Conservation (phyloP, 2,888 invertebrate genomes). For the Leptinotarsa haldemani region DNA sequence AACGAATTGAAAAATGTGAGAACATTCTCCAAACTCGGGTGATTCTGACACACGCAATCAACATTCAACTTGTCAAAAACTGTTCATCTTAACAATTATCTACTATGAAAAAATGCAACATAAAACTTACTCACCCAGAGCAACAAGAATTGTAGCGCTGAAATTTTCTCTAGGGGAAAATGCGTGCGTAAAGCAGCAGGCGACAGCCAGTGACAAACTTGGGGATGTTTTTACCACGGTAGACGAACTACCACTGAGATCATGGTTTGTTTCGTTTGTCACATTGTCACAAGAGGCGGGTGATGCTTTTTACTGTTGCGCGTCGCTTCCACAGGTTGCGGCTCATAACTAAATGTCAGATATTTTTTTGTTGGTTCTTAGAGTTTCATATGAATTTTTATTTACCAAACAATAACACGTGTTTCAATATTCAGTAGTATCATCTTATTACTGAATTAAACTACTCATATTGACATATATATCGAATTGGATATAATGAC, state of each 20-base stretch:
- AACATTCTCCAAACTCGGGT: background rate
- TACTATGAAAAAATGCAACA: background rate
- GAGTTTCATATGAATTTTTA: background rate
- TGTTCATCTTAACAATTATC: background rate
- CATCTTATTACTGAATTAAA: too few species aligned
- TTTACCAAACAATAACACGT: too few species aligned
- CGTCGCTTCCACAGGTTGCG: conserved; percentile 43
- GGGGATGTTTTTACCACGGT: conserved; percentile 58
- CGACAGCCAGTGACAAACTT: conserved; percentile 53
- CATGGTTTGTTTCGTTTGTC: conserved; percentile 54
- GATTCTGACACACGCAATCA: background rate
- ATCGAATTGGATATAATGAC: too few species aligned
- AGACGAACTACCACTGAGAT: conserved; percentile 60
- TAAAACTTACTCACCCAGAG: conserved; percentile 3
- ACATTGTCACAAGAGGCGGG: conserved; percentile 59
- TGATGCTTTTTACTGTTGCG: conserved; percentile 60
- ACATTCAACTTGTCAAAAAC: background rate
- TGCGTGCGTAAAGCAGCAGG: conserved; percentile 45
- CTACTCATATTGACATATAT: too few species aligned
- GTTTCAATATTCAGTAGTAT: too few species aligned
- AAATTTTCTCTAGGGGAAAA: background rate
- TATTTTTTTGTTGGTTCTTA: too few species aligned
- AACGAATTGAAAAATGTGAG: too few species aligned
- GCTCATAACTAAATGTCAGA: too few species aligned
- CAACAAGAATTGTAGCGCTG: background rate